Base-by-base conservation (phyloP, 1,140 invertebrate genomes). In the Palaemon carinicauda region DNA sequence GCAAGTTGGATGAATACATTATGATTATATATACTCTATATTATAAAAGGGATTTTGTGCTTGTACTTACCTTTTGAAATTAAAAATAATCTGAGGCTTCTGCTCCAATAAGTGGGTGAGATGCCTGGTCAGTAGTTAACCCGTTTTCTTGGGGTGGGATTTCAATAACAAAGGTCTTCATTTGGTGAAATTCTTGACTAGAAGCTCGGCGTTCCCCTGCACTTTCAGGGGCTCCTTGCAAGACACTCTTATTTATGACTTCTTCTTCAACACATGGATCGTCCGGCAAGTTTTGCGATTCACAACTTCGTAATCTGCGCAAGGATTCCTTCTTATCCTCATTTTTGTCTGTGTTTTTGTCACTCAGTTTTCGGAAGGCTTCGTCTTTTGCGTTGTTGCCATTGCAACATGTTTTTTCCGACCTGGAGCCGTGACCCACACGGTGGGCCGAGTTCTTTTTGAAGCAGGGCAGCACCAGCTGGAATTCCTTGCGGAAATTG, bases 401-500 rank as follows among this genome's bases (percentile, higher is more conserved):
- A 90, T 96, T 96, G 90, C 94, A 41, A 41, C 41, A 95, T 12
- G 95, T 94, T 88, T 94, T 93, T 90, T 95, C 95, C 1, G 94
- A 94, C 7, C 89, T 78, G 80, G 82, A 89, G 4, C 41, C 41
- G 12, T 90, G 90, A 84, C 91, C 91, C 41, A 90, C 91, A 51
- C 91, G 91, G 88, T 87, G 74, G 54, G 88, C 85, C 41, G 90
- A 19, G 91, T 60, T 31, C 91, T 87, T 91, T 91, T 89, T 73
- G 81, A 91, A 90, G 86, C 90, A 91, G 14, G 91, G 91, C 24
- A 92, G 82, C 7, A 92, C 91, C 92, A 96, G 95, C 91, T 96
- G 96, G 91, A 99, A 99, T 92, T 99, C 97, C 92, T 99, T 98
- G 89, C 97, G 94, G 92, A 99, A 99, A 92, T 98, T 99, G 87